Evolutionary conservation across 2,888 invertebrate species (phyloP).

Genomic region (Julus scandinavius): DNA sequence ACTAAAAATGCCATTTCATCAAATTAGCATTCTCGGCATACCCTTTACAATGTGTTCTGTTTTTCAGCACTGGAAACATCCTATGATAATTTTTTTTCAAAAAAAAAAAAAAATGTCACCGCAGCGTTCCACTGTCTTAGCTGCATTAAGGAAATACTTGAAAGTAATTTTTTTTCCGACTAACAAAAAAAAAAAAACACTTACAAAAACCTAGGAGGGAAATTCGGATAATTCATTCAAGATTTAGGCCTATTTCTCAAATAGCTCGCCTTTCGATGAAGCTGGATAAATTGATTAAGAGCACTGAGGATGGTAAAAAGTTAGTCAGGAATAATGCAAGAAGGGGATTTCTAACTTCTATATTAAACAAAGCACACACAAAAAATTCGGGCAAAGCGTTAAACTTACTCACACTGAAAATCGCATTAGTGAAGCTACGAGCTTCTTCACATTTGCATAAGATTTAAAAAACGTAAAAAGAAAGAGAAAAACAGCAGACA

Average conservation of each 20-base stretch:
- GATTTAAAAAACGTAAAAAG: not conserved
- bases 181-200: not conserved
- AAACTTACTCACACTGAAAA: conserved; percentile 44
- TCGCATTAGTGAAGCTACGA: conserved; percentile 26
- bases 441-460: conserved; percentile 24
- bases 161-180: not conserved
- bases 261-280: not conserved
- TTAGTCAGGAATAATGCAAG: conserved; percentile 8
- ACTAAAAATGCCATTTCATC: not conserved
- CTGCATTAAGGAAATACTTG: not conserved
- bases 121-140: not conserved
- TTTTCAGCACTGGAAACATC: not conserved
- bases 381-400: not conserved
- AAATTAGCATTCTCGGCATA: not conserved
- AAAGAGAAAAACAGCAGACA: not conserved
- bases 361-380: not conserved
- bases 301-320: not conserved
- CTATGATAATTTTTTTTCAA: not conserved
- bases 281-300: conserved; percentile 32
- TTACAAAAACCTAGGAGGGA: not conserved
- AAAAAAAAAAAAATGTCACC: not conserved
- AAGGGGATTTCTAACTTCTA: conserved; percentile 31
- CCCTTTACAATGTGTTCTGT: not conserved
- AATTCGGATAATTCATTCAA: conserved; percentile 43
- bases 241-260: not conserved